Evolutionary conservation across 2,888 invertebrate genomes (phyloP).

Genomic region (Chirona hameri): DNA sequence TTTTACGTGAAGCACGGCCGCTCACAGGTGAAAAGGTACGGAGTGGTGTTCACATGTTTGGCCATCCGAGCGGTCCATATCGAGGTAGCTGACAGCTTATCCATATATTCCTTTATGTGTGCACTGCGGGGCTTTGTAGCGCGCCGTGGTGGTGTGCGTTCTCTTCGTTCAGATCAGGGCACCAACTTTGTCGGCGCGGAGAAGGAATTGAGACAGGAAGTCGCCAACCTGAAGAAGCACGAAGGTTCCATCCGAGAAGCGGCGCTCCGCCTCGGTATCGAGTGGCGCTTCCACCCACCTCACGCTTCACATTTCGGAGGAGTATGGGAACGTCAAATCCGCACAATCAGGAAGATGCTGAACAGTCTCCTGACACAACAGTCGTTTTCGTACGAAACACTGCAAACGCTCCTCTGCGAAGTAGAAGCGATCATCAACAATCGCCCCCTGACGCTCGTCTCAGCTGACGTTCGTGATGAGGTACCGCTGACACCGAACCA

Average conservation of each 20-base stretch:
- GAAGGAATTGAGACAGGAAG: background rate
- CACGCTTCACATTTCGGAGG: conserved; percentile 32
- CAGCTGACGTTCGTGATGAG: conserved; percentile 23
- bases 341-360: conserved; percentile 25
- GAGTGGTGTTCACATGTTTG: background rate
- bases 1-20: background rate
- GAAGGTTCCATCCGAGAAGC: background rate
- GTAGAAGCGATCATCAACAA: conserved; percentile 22
- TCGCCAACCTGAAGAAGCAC: background rate
- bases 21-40: background rate
- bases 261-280: background rate
- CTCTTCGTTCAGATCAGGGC: background rate
- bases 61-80: background rate
- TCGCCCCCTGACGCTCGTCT: conserved; percentile 26
- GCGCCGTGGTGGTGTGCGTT: background rate
- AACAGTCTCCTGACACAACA: background rate
- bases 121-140: conserved; percentile 3
- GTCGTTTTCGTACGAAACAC: background rate
- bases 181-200: conserved; percentile 28
- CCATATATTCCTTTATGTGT: conserved; percentile 1
- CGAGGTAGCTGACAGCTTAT: background rate
- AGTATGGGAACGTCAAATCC: conserved; percentile 32
- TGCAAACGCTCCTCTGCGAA: conserved; percentile 26
- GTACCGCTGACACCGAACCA: conserved; percentile 32
- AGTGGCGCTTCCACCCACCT: conserved; percentile 26